A percentile compares a stretch with the other conserved stretches of the same genome.
Conservation (phyloP, 2,113 vertebrate genomes). For the Thryonomys swinderianus region DNA sequence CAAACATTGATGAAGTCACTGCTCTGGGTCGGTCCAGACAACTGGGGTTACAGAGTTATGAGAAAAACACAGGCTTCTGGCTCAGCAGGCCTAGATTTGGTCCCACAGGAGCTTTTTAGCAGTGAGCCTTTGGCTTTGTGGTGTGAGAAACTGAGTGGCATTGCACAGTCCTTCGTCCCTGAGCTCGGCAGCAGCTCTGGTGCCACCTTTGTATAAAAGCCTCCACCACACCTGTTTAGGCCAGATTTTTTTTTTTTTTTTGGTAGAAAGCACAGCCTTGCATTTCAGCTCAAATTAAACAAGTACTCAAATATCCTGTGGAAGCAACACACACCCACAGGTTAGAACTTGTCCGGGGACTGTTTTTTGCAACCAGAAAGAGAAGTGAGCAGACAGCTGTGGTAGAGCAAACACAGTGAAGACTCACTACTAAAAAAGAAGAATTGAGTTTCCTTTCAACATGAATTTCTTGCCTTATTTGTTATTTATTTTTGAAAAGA, state of each 20-base stretch:
- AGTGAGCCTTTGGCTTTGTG: neutral
- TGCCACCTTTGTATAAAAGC: neutral
- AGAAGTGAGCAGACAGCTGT: neutral
- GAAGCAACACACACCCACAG: neutral
- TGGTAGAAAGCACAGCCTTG: neutral
- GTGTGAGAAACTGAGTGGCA: neutral
- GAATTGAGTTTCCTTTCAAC: neutral
- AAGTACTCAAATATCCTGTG: neutral
- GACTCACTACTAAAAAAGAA: neutral
- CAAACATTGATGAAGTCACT: neutral
- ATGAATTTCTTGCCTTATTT: neutral
- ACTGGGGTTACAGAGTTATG: neutral
- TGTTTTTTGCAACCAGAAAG: neutral
- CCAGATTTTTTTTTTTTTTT: neutral
- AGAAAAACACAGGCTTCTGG: neutral
- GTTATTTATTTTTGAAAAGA: neutral
- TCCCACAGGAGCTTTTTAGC: neutral
- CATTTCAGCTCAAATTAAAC: conserved; percentile 29
- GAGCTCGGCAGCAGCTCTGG: neutral
- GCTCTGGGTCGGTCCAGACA: neutral
- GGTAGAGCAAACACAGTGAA: neutral
- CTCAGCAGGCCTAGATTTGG: neutral
- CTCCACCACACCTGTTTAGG: neutral
- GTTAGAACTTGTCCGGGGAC: conserved; percentile 29
- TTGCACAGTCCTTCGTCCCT: neutral